Base-by-base conservation (phyloP, 2,113 vertebrate species). In the Vulpes vulpes region DNA sequence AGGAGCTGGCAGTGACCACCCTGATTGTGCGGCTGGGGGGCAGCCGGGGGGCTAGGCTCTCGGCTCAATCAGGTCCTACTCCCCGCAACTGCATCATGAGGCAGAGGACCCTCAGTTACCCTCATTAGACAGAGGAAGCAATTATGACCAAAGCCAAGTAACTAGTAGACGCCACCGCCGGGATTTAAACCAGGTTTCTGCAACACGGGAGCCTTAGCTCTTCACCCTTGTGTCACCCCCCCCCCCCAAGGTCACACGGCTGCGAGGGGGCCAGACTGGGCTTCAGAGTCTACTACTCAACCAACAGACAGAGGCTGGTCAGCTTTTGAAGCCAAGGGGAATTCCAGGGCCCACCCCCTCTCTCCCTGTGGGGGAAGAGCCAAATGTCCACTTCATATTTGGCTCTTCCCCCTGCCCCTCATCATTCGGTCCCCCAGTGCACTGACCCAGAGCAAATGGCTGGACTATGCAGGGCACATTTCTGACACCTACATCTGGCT, bases 121-220 rank as follows among this genome's bases (percentile, higher is more conserved):
- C 43, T 76, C 76, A 57, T 53, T 97, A 71, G 76, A 84, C 59
- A 85, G 62, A 90, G 78, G 51, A 89, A 91, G 30, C 51, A 57
- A 78, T 27, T 81, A 22, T 32, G 64, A 88, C 43, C 9, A 64
- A 23, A 60, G 38, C 25, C 64, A 27, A 95, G 14, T 76, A 32
- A 25, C 5, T 25, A 84, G 20, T 49, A 89, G 32, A 23, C 43
- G 15, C 35, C n/a, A 74, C 12, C 4, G 20, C 25, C 10, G 2
- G 27, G 22, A 38, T 91, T 35, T 57, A 65, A 53, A 27, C 35
- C 38, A 74, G 55, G 3, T 74, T 94, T 93, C 23, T 35, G 53
- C 76, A 73, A 82, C 25, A 60, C 0, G 0, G 19, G 59, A 89
- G 11, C 6, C 15, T 25, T 74, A 55, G 5, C 20, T 83, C 59